Evolutionary conservation across 2,888 invertebrate genomes (phyloP).

Genomic region (Rhopalosiphum nymphaeae): DNA sequence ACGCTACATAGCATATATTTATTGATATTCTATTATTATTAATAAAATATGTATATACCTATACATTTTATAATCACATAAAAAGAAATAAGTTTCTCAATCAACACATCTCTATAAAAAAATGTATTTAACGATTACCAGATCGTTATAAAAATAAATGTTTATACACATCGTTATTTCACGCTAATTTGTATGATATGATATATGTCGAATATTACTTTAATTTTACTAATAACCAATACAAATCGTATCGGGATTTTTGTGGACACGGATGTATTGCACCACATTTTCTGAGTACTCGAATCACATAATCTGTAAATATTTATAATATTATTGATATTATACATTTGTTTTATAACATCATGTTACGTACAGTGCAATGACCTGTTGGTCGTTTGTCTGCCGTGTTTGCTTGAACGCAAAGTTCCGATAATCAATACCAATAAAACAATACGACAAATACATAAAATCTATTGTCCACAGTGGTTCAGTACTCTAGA

Average conservation of each 20-base stretch:
- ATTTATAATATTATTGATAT: neutral
- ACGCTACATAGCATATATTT: neutral
- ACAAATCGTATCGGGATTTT: neutral
- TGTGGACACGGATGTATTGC: neutral
- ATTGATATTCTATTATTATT: too few relatives aligned
- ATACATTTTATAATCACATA: too few relatives aligned
- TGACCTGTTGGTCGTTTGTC: neutral
- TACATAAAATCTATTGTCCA: neutral
- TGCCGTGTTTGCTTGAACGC: conserved; percentile 8
- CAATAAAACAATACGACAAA: neutral
- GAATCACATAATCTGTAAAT: neutral
- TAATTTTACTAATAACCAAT: neutral
- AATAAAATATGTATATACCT: too few relatives aligned
- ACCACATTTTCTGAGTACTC: neutral
- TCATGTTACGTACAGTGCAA: neutral
- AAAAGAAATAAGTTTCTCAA: neutral
- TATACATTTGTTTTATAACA: neutral
- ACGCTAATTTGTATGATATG: neutral
- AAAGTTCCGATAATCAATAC: neutral
- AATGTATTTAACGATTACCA: too few relatives aligned
- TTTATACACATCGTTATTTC: neutral
- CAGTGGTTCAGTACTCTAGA: neutral
- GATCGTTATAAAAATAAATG: too few relatives aligned
- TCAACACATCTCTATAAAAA: too few relatives aligned
- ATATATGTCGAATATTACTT: neutral